These are phyloP conservation scores for Myrmophylax atrothorax DNA, from an alignment of 2,113 vertebrate species.

Conservation along the genomic window DNA sequence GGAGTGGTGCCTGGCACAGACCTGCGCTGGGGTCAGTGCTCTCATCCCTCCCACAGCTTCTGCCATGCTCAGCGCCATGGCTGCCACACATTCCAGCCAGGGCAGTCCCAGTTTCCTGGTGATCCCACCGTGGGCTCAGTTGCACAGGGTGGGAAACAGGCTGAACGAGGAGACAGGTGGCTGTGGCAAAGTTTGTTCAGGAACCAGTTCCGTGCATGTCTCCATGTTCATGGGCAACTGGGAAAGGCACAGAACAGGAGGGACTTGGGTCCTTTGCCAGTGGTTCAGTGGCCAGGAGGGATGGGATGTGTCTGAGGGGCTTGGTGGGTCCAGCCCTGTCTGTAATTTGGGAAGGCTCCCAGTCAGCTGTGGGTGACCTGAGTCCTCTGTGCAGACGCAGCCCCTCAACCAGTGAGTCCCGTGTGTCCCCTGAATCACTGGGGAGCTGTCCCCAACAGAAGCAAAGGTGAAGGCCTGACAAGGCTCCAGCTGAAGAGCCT, in stretches of 20 bases:
- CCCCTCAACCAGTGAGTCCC: background rate
- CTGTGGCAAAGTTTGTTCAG: background rate
- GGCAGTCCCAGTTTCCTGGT: fast-evolving
- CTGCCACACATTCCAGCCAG: background rate
- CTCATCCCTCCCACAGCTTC: background rate
- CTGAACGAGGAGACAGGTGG: background rate
- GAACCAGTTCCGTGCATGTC: fast-evolving
- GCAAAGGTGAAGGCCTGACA: background rate
- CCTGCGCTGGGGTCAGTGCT: background rate
- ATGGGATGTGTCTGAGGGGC: background rate
- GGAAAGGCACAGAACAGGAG: background rate
- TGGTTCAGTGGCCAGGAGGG: background rate
- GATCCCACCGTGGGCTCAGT: fast-evolving
- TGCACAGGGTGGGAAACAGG: background rate
- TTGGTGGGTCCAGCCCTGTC: fast-evolving
- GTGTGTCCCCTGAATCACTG: fast-evolving
- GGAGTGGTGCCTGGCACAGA: fast-evolving
- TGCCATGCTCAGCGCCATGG: background rate
- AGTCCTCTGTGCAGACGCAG: background rate
- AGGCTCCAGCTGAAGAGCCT: background rate
- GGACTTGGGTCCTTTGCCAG: fast-evolving
- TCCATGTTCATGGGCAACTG: background rate
- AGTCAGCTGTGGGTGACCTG: background rate
- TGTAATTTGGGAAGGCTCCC: background rate
- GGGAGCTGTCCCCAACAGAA: background rate